Percentiles rank a stretch among this genome's conserved stretches.
phyloP scores from a whole-genome alignment of 2,113 vertebrate genomes.

The Blennius ocellaris region DNA sequence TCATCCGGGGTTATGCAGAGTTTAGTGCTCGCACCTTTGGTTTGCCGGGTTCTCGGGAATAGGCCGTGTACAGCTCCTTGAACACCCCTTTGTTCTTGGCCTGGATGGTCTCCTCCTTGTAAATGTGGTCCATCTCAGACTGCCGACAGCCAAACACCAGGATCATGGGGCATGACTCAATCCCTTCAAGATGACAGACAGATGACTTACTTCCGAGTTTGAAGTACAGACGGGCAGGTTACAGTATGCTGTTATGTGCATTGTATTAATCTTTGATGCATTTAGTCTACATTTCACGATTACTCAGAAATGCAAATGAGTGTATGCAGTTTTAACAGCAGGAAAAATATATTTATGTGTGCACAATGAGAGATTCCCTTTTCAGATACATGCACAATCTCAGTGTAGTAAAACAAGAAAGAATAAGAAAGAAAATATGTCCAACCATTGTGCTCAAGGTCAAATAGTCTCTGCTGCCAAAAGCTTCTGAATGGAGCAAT shows the following conservation, averaged over 20 bases:
- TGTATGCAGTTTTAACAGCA: background rate
- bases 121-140: conserved; percentile 96
- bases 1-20: background rate
- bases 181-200: conserved; percentile 76
- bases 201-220: conserved; percentile 1
- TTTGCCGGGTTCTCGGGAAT: conserved; percentile 96
- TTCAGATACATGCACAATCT: background rate
- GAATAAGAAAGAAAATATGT: background rate
- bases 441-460: conserved; percentile 92
- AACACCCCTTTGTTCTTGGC: conserved; percentile 93
- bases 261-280: conserved; percentile 8
- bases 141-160: conserved; percentile 97
- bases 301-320: background rate
- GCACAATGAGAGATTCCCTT: background rate
- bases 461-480: conserved; percentile 95
- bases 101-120: conserved; percentile 93
- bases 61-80: conserved; percentile 94
- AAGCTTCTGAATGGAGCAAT: conserved; percentile 99
- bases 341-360: background rate
- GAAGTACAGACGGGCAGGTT: background rate
- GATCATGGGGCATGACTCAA: conserved; percentile 92
- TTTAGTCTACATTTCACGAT: conserved; percentile 1
- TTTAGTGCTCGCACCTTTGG: conserved; percentile 89
- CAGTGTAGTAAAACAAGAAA: background rate
- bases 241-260: background rate